Conservation (phyloP, 2,113 vertebrate species). For the Actinemys pallida region DNA sequence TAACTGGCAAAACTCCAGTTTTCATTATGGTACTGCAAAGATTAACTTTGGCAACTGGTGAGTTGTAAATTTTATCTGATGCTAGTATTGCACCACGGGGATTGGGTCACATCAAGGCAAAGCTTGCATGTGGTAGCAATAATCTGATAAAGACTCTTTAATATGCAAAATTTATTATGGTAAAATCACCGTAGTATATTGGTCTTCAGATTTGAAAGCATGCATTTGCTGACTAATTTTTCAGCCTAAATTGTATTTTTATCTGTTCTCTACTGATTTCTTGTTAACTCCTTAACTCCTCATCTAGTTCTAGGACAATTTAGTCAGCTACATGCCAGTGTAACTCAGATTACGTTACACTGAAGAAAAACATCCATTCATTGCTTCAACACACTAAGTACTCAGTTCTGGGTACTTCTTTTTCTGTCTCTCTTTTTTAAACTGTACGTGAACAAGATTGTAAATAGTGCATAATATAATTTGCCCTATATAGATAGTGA, state of each 20-base stretch:
- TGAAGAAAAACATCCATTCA: background rate
- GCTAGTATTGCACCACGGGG: background rate
- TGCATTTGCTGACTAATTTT: background rate
- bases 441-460: background rate
- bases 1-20: background rate
- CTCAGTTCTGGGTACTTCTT: background rate
- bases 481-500: background rate
- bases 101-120: background rate
- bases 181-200: constrained; percentile 49
- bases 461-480: background rate
- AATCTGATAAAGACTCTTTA: constrained; percentile 48
- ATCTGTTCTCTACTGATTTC: background rate
- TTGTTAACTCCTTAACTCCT: background rate
- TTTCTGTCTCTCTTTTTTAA: background rate
- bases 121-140: background rate
- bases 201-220: background rate
- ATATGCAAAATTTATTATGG: constrained; percentile 25
- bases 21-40: background rate
- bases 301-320: background rate
- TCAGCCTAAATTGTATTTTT: background rate
- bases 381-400: background rate
- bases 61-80: rapidly evolving
- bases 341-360: background rate
- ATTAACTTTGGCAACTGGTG: background rate
- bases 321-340: background rate